These are phyloP conservation scores for Ophioninae sp. DNA, from an alignment of 2,888 invertebrate species.

Conservation along the genomic window DNA sequence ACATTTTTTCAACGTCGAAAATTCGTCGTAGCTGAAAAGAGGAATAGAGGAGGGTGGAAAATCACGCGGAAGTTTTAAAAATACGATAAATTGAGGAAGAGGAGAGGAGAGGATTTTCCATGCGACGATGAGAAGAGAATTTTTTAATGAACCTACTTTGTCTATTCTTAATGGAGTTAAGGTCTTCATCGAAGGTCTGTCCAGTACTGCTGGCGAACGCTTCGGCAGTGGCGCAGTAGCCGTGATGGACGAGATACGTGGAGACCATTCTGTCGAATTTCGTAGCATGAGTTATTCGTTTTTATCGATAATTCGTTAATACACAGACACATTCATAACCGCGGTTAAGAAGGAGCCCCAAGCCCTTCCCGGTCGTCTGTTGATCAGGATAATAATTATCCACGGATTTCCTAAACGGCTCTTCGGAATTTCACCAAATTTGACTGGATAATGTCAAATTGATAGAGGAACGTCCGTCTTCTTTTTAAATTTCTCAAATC, in stretches of 20 bases:
- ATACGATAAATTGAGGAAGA: background rate
- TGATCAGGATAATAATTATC: no score
- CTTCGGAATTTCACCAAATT: no score
- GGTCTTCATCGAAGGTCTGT: conserved; percentile 95
- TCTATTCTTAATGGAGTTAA: conserved; percentile 96
- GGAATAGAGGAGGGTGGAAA: background rate
- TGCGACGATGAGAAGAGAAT: conserved; percentile 12
- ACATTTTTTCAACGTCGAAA: background rate
- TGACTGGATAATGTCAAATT: no score
- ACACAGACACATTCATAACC: conserved; percentile 10
- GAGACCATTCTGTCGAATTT: conserved; percentile 92
- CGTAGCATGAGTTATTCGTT: conserved; percentile 57
- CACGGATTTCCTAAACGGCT: no score
- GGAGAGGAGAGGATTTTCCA: background rate
- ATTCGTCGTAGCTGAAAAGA: no score
- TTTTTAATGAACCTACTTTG: conserved; percentile 87
- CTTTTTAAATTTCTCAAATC: background rate
- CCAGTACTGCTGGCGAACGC: conserved; percentile 95
- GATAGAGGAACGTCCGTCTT: no score
- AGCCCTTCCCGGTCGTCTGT: no score
- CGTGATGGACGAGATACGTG: conserved; percentile 98
- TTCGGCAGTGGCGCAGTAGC: conserved; percentile 97
- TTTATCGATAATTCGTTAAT: conserved; percentile 45
- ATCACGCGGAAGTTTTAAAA: no score
- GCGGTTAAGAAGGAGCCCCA: conserved; percentile 41